These are phyloP conservation scores for Lineus longissimus DNA, from an alignment of 1,140 invertebrate species.

Conservation along the genomic window DNA sequence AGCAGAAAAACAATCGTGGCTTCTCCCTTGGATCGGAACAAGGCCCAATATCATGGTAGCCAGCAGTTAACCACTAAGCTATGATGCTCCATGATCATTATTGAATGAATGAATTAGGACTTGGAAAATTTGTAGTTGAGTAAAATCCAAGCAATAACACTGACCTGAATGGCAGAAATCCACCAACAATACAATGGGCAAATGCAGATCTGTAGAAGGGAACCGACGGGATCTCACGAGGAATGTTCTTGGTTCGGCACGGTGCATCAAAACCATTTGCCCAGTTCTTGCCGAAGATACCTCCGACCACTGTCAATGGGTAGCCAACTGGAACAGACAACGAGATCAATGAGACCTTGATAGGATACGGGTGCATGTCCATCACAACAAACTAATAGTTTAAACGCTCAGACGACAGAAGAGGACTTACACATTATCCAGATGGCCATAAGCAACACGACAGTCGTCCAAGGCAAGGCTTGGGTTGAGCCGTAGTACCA, in stretches of 20 bases:
- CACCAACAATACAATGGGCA: slow-evolving; percentile 57
- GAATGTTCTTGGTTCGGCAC: slow-evolving; percentile 58
- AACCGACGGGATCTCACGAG: slow-evolving; percentile 56
- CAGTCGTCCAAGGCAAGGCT: slow-evolving; percentile 57
- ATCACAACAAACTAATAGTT: too few species aligned
- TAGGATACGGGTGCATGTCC: too few species aligned
- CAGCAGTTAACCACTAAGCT: too few species aligned
- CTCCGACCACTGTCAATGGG: slow-evolving; percentile 58
- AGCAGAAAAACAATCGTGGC: too few species aligned
- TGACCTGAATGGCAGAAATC: slow-evolving; percentile 59
- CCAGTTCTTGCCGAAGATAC: slow-evolving; percentile 59
- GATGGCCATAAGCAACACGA: slow-evolving; percentile 56
- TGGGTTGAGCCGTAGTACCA: slow-evolving; percentile 60
- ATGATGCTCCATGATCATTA: too few species aligned
- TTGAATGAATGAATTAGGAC: too few species aligned
- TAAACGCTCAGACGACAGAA: too few species aligned
- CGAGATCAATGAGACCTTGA: background rate
- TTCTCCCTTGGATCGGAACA: too few species aligned
- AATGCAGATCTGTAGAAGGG: slow-evolving; percentile 56
- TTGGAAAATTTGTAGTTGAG: too few species aligned
- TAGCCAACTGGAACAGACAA: slow-evolving; percentile 54
- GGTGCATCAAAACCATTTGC: slow-evolving; percentile 56
- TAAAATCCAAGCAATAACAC: too few species aligned
- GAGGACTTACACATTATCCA: slow-evolving; percentile 56
- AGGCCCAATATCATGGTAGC: too few species aligned